phyloP scores from a whole-genome alignment of 2,113 vertebrate species.

The Forbesichthys papilliferus region DNA sequence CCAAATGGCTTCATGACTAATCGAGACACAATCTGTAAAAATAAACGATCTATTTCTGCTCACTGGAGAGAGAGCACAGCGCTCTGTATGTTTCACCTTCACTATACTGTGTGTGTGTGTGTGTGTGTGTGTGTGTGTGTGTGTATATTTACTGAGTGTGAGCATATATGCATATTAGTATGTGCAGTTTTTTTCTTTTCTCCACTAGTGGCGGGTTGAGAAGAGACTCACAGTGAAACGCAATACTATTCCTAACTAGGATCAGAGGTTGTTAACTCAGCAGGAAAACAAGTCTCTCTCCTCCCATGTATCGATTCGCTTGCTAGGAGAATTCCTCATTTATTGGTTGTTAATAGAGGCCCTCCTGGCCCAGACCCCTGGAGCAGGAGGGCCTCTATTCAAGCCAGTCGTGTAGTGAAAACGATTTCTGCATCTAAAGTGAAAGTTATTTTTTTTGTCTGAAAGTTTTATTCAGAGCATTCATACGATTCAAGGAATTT shows the following conservation, averaged over 20 bases:
- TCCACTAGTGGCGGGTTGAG: no score
- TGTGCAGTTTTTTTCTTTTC: no score
- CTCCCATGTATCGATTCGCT: no score
- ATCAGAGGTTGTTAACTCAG: not conserved
- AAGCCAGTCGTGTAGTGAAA: constrained; percentile 32
- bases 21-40: constrained; percentile 66
- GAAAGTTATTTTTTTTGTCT: no score
- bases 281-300: no score
- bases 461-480: no score
- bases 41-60: constrained; percentile 71
- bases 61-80: constrained; percentile 7
- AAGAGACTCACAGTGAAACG: no score
- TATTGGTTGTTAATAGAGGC: no score
- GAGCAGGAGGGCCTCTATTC: constrained; percentile 22
- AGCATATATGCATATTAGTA: no score
- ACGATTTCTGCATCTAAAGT: no score
- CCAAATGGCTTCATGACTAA: constrained; percentile 57
- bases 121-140: not conserved
- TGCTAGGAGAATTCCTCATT: no score
- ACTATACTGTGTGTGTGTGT: constrained; percentile 1
- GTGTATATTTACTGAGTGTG: not conserved
- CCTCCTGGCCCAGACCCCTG: not conserved
- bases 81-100: not conserved
- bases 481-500: no score
- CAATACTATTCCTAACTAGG: constrained; percentile 37